Evolutionary conservation across 1,140 invertebrate species (phyloP).

Genomic region (Elysia chlorotica): DNA sequence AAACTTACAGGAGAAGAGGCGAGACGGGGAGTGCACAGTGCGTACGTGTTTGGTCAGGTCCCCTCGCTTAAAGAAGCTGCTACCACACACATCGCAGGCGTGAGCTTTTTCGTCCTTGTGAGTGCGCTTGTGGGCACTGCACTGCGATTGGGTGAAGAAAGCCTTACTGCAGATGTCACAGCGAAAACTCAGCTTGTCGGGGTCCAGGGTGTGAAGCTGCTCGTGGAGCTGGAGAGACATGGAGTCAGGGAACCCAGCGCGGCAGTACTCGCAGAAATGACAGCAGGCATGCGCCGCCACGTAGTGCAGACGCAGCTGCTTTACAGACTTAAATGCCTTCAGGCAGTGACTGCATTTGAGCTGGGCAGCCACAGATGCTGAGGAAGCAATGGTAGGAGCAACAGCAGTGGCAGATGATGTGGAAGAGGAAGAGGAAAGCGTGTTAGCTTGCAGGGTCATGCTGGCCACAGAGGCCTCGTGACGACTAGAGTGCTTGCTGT

Average conservation of each 20-base stretch:
- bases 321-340: conserved; percentile 27
- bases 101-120: conserved; percentile 66
- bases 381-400: too few species aligned
- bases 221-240: conserved; percentile 27
- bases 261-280: conserved; percentile 30
- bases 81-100: conserved; percentile 66
- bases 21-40: conserved; percentile 51
- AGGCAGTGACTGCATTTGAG: conserved; percentile 29
- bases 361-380: conserved; percentile 3
- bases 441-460: too few species aligned
- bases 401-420: too few species aligned
- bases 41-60: conserved; percentile 56
- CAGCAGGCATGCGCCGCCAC: conserved; percentile 24
- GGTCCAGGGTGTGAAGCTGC: conserved; percentile 18
- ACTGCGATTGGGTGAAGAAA: conserved; percentile 67
- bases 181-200: conserved; percentile 34
- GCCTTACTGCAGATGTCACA: conserved; percentile 68
- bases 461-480: conserved; percentile 14
- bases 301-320: conserved; percentile 28
- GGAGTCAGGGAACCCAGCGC: conserved; percentile 22
- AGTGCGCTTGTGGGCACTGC: conserved; percentile 65
- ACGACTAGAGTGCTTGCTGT: conserved; percentile 10
- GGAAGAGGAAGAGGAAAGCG: too few species aligned
- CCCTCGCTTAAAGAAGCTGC: conserved; percentile 56
- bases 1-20: conserved; percentile 52